Conservation (phyloP, 2,888 invertebrate genomes). For the Tetranychus piercei region DNA sequence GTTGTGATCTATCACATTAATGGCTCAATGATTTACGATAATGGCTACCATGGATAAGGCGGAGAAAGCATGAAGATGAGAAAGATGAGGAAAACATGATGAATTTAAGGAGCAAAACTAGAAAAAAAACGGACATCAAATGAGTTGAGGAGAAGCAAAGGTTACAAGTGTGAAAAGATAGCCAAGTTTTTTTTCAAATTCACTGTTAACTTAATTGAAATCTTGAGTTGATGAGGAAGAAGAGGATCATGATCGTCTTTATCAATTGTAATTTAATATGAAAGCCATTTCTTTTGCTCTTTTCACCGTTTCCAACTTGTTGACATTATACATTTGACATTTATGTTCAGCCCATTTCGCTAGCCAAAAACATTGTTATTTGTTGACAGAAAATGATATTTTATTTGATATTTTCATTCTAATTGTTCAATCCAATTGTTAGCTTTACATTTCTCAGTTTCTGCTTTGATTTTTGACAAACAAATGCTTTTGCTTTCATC, state of each 20-base stretch:
- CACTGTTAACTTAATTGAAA: neutral
- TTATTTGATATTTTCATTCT: neutral
- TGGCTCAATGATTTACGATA: slow-evolving; percentile 1
- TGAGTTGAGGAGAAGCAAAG: neutral
- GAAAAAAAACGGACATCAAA: neutral
- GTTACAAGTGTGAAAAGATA: neutral
- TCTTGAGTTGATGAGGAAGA: neutral
- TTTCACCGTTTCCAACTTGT: too few species aligned
- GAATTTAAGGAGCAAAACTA: too few species aligned
- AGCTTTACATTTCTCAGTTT: too few species aligned
- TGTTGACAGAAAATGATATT: too few species aligned
- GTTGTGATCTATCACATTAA: neutral
- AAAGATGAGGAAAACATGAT: neutral
- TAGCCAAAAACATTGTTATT: too few species aligned
- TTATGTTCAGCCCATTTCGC: too few species aligned
- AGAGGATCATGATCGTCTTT: neutral
- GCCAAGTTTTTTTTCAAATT: neutral
- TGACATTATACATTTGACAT: too few species aligned
- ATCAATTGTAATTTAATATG: too few species aligned
- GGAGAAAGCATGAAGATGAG: neutral
- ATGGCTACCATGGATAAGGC: neutral
- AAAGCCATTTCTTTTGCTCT: too few species aligned
- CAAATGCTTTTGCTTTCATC: too few species aligned
- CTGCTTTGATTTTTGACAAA: too few species aligned
- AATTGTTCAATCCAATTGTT: neutral